A percentile compares a stretch with the other conserved stretches of the same genome.
Evolutionary conservation across 2,113 vertebrate genomes (phyloP).

Genomic region (Naja naja): DNA sequence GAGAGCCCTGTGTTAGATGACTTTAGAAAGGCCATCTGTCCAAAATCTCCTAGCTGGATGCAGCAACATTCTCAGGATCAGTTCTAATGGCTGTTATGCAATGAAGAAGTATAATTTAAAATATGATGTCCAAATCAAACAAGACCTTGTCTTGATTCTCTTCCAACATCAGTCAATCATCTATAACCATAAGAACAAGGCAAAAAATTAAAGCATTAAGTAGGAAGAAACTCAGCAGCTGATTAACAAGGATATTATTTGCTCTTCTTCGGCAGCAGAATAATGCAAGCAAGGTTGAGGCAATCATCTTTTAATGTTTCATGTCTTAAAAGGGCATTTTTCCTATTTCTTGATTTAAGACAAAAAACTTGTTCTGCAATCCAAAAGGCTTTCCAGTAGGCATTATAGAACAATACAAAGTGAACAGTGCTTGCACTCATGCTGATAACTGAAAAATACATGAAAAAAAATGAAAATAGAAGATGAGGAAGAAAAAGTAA

Average conservation of each 20-base stretch:
- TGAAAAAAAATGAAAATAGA: not conserved
- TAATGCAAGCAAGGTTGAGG: not conserved
- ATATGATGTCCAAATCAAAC: slow-evolving; percentile 37
- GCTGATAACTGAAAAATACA: not conserved
- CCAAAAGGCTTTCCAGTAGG: not conserved
- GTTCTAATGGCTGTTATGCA: slow-evolving; percentile 39
- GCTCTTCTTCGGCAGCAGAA: not conserved
- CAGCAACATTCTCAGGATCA: slow-evolving; percentile 31
- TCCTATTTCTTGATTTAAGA: not conserved
- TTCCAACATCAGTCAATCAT: not conserved
- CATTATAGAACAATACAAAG: not conserved
- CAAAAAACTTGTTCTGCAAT: not conserved
- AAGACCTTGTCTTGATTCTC: not conserved
- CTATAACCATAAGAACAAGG: not conserved
- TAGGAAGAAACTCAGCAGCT: not conserved
- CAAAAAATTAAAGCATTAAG: not conserved
- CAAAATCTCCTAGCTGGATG: not conserved
- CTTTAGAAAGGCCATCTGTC: slow-evolving; percentile 16
- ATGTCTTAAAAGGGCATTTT: not conserved
- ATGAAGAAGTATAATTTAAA: slow-evolving; percentile 38
- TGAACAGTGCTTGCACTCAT: not conserved
- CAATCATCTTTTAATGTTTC: not conserved
- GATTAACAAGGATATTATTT: not conserved
- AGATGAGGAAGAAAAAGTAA: not conserved
- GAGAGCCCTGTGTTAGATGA: not conserved